Base-by-base conservation (phyloP, 1,140 invertebrate genomes). In the Ctenoplectra terminalis region DNA sequence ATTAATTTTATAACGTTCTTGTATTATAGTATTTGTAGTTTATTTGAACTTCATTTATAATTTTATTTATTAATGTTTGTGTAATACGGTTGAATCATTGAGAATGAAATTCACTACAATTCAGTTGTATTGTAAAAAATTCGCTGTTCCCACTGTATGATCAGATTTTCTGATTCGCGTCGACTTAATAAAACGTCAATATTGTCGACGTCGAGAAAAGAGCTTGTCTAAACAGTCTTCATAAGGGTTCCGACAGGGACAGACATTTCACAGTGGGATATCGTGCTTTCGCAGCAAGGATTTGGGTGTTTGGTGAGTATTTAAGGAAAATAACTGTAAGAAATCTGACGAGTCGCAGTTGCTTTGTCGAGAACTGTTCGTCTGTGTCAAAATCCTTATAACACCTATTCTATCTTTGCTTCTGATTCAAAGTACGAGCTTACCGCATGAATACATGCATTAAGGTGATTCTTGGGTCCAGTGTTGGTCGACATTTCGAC, bases 381-480 rank as follows among this genome's bases (percentile, higher is more conserved):
- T 4, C 60, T 23, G 8, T 67, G 66, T 56, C 37, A 9, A 20
- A 63, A 82, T 78, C 56, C 56, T 4, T 7, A 7, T 46, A 43
- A 71, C 74, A 71, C 37, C 48, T 61, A 82, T 64, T 71, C 75
- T n/a, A n/a, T 37, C 76, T 56, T 50, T 52, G 50, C 48, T 60
- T 76, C 72, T 78, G 76, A 84, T 88, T 87, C 72, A 83, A 83
- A 84, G 73, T 52, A 31, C 13, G 26, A 72, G 79, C 71, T 84
- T 86, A 85, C 64, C 54, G 64, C 72, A 88, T 88, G 88, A 89
- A 90, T 90, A 89, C 87, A 90, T 90, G 88, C 86, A 90, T 90
- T 81, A 86, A 82, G 73, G 54, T 75, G 81, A 87, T 89, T 66
- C 87, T 52, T 58, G 34, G 84, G 74, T 72, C 63, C 78, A 61